Evolutionary conservation across 2,888 invertebrate genomes (phyloP).

Genomic region (Pomacea canaliculata): DNA sequence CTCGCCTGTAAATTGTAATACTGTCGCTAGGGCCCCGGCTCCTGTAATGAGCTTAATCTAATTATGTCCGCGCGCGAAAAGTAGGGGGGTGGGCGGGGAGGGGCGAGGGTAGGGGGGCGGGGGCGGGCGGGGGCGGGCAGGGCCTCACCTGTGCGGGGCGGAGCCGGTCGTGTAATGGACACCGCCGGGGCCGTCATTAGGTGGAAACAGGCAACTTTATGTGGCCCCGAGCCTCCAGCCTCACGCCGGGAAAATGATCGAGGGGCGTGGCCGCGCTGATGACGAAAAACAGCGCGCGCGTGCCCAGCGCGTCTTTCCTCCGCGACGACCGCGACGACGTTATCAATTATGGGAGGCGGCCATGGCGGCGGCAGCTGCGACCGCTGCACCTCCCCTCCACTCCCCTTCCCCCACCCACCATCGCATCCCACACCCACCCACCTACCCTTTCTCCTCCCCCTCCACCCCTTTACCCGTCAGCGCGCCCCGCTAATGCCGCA

Average conservation of each 20-base stretch:
- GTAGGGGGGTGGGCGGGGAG: conserved; percentile 12
- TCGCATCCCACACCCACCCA: too few relatives aligned
- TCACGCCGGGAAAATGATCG: conserved; percentile 25
- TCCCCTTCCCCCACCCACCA: neutral
- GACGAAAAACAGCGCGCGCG: conserved; percentile 30
- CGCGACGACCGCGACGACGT: conserved; percentile 21
- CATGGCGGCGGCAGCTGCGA: conserved; percentile 18
- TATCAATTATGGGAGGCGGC: conserved; percentile 29
- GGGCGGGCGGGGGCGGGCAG: neutral
- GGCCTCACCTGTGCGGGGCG: conserved; percentile 29
- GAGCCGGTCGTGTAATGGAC: conserved; percentile 23
- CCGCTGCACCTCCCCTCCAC: conserved; percentile 7
- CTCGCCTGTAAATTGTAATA: conserved; percentile 28
- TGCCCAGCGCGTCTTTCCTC: conserved; percentile 18
- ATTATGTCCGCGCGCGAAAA: conserved; percentile 24
- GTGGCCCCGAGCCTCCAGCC: conserved; percentile 17
- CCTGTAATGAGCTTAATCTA: conserved; percentile 30
- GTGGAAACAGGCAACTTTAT: conserved; percentile 25
- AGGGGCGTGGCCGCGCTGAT: conserved; percentile 25
- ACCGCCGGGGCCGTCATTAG: conserved; percentile 25
- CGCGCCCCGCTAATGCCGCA: too few relatives aligned
- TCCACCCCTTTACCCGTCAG: neutral
- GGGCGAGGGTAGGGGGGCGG: too few relatives aligned
- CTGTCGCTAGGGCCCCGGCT: conserved; percentile 8
- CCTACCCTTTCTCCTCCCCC: neutral